Base-by-base conservation (phyloP, 2,113 vertebrate species). In the Ibidorhyncha struthersii region DNA sequence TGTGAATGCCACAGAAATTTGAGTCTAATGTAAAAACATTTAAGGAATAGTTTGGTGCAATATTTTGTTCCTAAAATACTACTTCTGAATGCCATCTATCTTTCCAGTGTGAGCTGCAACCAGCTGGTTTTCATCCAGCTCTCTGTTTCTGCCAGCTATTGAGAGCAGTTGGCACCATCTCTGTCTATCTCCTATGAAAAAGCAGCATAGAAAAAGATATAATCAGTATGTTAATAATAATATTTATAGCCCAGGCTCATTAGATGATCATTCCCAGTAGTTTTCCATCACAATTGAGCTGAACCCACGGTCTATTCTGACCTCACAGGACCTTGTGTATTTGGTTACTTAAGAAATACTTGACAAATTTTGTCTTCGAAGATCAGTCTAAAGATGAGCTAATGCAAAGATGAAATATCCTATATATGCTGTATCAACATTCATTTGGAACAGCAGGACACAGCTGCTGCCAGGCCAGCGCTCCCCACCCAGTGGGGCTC, bases 81-180 rank as follows among this genome's bases (percentile, higher is more conserved):
- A 59, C 36, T 56, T 20, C 70, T 85, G 71, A 72, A 91, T 86
- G 65, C 53, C n/a, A 49, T 85, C 91, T 82, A 36, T 95, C 72
- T 61, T 78, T 86, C 36, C 16, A 96, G 34, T 89, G 69, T 79
- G 83, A 82, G 61, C 34, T 82, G 27, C 34, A 76, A 87, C 52
- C 82, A 95, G 56, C 77, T 97, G 94, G 27, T 97, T 91, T 95
- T 89, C 58, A 93, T 96, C 92, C 95, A 97, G 79, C 18, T 71
- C 70, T 72, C 17, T 41, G 23, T 62, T 89, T 89, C 93, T 94
- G 94, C 90, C 92, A 97, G 74, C 61, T 76, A 69, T 41, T 94
- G 77, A 93, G 53, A 91, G 81, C 25, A 91, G 47, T 94, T 97
- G 96, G 89, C 95, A 96, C 23, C 25, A 58, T 89, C 83, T 80